Percentiles rank a stretch among this genome's conserved stretches.
phyloP scores from a whole-genome alignment of 2,113 vertebrate species.

The Gavia stellata region DNA sequence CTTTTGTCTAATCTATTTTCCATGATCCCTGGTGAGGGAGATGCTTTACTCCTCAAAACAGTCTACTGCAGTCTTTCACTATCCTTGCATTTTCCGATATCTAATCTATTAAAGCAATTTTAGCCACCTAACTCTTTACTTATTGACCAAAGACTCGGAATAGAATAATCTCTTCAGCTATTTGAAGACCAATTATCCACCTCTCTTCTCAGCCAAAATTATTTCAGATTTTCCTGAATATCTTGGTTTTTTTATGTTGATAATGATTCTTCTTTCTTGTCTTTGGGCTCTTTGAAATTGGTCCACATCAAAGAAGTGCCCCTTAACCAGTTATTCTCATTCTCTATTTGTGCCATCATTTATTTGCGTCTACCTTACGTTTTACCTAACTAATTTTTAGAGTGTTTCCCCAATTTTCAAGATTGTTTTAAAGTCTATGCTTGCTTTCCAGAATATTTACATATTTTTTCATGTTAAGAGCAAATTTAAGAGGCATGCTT shows the following conservation, averaged over 20 bases:
- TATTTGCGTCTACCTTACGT: background rate
- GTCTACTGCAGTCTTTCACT: background rate
- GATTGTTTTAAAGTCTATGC: background rate
- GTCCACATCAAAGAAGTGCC: background rate
- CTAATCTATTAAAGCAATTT: background rate
- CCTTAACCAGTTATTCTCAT: background rate
- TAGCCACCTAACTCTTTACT: background rate
- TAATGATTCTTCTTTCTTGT: background rate
- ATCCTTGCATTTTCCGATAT: background rate
- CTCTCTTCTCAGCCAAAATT: background rate
- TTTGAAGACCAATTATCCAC: background rate
- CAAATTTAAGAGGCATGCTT: background rate
- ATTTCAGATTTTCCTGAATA: background rate
- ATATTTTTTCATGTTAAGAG: background rate
- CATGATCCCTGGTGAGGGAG: background rate
- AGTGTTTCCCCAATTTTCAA: background rate
- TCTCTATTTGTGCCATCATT: background rate
- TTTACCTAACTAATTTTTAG: background rate
- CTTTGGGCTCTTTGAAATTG: background rate
- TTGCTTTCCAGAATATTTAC: background rate
- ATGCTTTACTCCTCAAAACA: background rate
- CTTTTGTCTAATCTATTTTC: background rate
- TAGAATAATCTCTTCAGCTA: background rate
- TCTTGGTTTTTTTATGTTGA: background rate
- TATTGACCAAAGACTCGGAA: background rate